Percentiles rank a stretch among this genome's conserved stretches.
Evolutionary conservation across 2,888 invertebrate species (phyloP).

Genomic region (Actias luna): DNA sequence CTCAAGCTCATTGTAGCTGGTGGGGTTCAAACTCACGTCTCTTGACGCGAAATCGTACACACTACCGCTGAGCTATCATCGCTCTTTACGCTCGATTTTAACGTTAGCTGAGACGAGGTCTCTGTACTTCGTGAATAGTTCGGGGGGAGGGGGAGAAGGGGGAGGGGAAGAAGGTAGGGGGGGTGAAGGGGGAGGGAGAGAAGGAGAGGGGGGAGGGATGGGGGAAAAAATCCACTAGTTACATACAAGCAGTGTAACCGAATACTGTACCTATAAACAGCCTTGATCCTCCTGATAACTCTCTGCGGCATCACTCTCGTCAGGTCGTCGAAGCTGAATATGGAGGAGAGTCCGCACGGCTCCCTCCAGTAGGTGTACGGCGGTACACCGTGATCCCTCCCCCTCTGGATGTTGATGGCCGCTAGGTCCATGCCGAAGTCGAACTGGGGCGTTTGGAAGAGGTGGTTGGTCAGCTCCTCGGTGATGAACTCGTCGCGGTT

Average conservation of each 20-base stretch:
- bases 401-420: conserved; percentile 92
- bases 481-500: conserved; percentile 91
- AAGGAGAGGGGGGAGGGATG: no score
- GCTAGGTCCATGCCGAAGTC: conserved; percentile 93
- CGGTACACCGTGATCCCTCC: conserved; percentile 93
- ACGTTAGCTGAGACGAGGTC: no score
- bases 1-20: no score
- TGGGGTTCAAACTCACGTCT: no score
- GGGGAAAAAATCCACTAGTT: no score
- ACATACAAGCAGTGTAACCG: background rate
- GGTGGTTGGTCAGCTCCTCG: conserved; percentile 90
- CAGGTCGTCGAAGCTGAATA: conserved; percentile 87
- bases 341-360: conserved; percentile 87
- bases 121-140: no score
- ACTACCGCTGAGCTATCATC: no score
- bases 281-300: conserved; percentile 83
- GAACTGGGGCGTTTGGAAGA: conserved; percentile 87
- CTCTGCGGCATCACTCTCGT: conserved; percentile 84
- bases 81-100: no score
- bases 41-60: no score
- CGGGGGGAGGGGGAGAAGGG: no score
- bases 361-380: conserved; percentile 90
- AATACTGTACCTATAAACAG: conserved; percentile 74
- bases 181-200: no score
- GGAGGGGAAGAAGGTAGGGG: no score